Conservation (phyloP, 2,797 vertebrate genomes). For the Tapera naevia region DNA sequence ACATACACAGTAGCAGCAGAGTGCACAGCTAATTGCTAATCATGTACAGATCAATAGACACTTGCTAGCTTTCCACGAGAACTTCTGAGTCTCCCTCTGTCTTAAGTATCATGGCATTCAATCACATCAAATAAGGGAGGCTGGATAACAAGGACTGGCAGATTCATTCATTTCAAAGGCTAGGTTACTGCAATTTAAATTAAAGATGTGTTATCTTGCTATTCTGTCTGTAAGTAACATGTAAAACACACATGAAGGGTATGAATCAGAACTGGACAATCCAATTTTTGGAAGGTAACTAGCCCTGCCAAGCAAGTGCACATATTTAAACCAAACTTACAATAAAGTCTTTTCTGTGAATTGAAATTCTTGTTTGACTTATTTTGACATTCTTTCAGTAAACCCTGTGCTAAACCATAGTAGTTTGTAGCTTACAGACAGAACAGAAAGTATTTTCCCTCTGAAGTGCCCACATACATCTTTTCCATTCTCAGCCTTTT, state of each 20-base stretch:
- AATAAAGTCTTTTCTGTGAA: neutral
- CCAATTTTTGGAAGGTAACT: neutral
- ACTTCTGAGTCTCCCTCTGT: neutral
- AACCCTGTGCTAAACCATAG: neutral
- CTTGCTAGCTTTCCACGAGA: neutral
- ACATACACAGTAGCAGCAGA: rapidly evolving
- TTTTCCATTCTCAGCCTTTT: neutral
- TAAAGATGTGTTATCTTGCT: rapidly evolving
- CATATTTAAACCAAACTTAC: neutral
- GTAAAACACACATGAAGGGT: neutral
- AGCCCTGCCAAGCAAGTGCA: neutral
- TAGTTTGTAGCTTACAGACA: neutral
- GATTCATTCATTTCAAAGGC: neutral
- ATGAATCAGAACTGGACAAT: neutral
- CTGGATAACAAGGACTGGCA: neutral
- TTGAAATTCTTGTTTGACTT: neutral
- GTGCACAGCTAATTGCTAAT: neutral
- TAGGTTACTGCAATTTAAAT: neutral
- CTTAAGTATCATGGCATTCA: neutral
- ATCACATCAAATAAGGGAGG: neutral
- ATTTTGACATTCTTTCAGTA: neutral
- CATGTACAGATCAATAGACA: neutral
- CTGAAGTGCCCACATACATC: neutral
- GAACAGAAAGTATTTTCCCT: neutral
- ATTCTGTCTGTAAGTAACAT: neutral